Evolutionary conservation across 2,797 vertebrate species (phyloP), one percentile per base, ranked within the genome.

Genomic region (Macroramphosus scolopax): DNA sequence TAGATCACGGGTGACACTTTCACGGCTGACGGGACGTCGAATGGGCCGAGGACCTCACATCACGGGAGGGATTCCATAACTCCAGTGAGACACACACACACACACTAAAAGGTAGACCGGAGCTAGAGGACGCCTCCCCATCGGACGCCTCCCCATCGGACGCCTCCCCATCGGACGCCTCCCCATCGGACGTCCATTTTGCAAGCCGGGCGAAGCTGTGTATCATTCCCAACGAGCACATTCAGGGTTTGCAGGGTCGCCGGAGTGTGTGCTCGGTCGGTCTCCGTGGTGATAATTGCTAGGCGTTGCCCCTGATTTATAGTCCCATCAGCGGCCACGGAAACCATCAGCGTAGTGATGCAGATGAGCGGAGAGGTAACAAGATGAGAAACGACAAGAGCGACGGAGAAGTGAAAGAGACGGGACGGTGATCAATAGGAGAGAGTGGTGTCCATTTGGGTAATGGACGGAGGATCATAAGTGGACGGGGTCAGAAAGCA

Each of bases 391-490:
- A 94, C 74, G 75, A 77, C 81, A 79, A 83, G 75, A 63, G 88
- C 91, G 86, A 89, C 75, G 87, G 82, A 78, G 89, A 78, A 89
- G 75, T 63, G 77, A 82, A 91, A 47, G 68, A 61, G 66, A 68
- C 66, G 51, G 84, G 88, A 77, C 85, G 82, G 89, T 92, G 90
- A 95, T 96, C 92, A 92, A 94, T 93, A 92, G 67, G 42, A 41
- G 63, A 65, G 82, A 83, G 90, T 91, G 85, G 84, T 92, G 91
- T 92, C 92, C 91, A 94, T 93, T 95, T 95, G 86, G 87, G 88
- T 97, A 97, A 96, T 94, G 91, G 93, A 91, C 87, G 87, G 87
- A 77, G 76, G 73, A 89, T 92, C 90, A 91, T 92, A 92, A 91
- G 83, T 80, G 86, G 85, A 89, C 84, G 83, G 86, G 82, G 85